Percentiles rank a stretch among this genome's conserved stretches.
Conservation (phyloP, 2,113 vertebrate species). For the Xiphophorus couchianus region DNA sequence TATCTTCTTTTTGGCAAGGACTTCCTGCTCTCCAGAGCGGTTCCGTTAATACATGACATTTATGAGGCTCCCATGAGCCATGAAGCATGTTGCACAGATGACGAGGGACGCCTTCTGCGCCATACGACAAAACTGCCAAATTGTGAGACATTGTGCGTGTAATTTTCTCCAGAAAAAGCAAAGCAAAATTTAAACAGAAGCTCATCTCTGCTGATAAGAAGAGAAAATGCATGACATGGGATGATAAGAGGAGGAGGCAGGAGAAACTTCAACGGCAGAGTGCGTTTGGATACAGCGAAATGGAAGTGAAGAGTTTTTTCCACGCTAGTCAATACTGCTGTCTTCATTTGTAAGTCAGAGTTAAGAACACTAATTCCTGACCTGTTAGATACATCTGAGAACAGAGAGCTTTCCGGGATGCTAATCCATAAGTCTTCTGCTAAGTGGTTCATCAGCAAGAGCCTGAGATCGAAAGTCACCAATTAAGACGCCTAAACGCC, state of each 20-base stretch:
- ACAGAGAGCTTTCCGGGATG: conserved; percentile 61
- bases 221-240: conserved; percentile 30
- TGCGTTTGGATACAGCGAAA: conserved; percentile 26
- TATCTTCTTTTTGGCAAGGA: conserved; percentile 63
- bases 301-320: conserved; percentile 45
- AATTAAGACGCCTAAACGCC: conserved; percentile 84
- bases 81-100: conserved; percentile 69
- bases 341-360: conserved; percentile 71
- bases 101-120: conserved; percentile 66
- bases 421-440: conserved; percentile 82
- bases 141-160: conserved; percentile 27
- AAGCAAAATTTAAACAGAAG: conserved; percentile 49
- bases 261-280: conserved; percentile 10
- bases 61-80: conserved; percentile 67
- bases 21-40: conserved; percentile 64
- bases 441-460: conserved; percentile 79
- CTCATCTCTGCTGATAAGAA: conserved; percentile 40
- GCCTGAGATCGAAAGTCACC: conserved; percentile 79
- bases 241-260: conserved; percentile 34
- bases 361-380: conserved; percentile 80
- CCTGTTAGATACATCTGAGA: conserved; percentile 80
- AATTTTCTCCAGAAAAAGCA: conserved; percentile 24
- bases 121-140: conserved; percentile 74
- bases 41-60: conserved; percentile 72
- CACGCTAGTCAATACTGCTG: conserved; percentile 65